Percentiles rank a stretch among this genome's conserved stretches.
Evolutionary conservation across 1,140 invertebrate genomes (phyloP).

Genomic region (Lordiphosa stackelbergi): DNA sequence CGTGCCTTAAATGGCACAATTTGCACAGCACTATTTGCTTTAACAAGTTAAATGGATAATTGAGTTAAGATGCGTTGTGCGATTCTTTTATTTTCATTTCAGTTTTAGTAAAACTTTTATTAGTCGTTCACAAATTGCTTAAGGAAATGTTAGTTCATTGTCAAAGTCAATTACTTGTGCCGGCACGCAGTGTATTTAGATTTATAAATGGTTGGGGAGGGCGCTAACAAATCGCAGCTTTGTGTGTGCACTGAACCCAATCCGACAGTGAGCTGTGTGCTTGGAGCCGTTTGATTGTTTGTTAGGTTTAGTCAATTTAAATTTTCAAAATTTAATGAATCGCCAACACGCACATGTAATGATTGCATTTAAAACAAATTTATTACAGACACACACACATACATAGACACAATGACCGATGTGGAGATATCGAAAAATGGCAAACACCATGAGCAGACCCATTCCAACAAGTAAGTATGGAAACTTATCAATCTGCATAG

Average conservation of each 20-base stretch:
- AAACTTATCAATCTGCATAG: background rate
- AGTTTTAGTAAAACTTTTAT: constrained; percentile 21
- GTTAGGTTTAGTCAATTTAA: constrained; percentile 18
- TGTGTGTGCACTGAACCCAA: constrained; percentile 28
- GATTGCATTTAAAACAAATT: constrained; percentile 30
- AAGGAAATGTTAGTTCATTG: constrained; percentile 58
- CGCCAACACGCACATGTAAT: constrained; percentile 41
- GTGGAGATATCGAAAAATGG: constrained; percentile 53
- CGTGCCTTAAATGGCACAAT: constrained; percentile 57
- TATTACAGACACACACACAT: constrained; percentile 21
- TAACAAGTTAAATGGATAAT: constrained; percentile 74
- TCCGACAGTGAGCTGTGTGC: constrained; percentile 2
- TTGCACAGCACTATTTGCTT: constrained; percentile 54
- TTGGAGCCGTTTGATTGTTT: constrained; percentile 2
- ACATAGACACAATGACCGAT: constrained; percentile 52
- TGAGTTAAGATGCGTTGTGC: constrained; percentile 64
- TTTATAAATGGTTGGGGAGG: constrained; percentile 37
- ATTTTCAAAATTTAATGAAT: constrained; percentile 59
- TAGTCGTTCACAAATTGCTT: constrained; percentile 43
- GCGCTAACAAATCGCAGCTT: constrained; percentile 50
- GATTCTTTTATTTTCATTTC: background rate
- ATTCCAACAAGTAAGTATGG: constrained; percentile 60
- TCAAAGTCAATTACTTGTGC: constrained; percentile 48
- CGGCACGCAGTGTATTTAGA: constrained; percentile 53
- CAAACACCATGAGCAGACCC: constrained; percentile 60